These are phyloP conservation scores for Brevipalpus yothersi DNA, from an alignment of 1,140 invertebrate species.

Conservation along the genomic window DNA sequence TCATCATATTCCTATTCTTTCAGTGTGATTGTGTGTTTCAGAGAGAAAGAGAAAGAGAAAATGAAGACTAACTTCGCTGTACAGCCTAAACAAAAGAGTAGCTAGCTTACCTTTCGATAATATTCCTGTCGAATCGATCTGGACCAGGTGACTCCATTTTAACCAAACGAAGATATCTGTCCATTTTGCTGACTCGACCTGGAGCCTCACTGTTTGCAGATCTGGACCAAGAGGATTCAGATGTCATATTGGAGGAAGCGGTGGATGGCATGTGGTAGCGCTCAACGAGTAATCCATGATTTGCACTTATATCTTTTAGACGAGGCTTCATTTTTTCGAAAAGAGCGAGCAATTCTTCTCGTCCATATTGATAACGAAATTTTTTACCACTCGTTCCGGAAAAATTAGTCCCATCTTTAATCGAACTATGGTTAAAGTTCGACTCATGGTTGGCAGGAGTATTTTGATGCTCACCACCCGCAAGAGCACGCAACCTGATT, in stretches of 20 bases:
- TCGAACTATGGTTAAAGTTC: background rate
- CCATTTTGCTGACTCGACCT: constrained; percentile 16
- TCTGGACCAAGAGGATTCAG: constrained; percentile 26
- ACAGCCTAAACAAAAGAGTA: background rate
- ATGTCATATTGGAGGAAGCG: constrained; percentile 51
- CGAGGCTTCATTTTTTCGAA: constrained; percentile 38
- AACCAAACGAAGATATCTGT: constrained; percentile 3
- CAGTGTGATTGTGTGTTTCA: no score
- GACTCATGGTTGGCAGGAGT: background rate
- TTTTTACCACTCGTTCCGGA: constrained; percentile 23
- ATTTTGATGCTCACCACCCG: constrained; percentile 18
- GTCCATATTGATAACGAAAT: constrained; percentile 49
- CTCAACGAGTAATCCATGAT: constrained; percentile 36
- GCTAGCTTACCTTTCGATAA: background rate
- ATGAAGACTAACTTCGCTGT: no score
- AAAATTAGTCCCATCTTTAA: background rate
- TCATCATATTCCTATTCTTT: no score
- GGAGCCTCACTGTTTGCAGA: constrained; percentile 22
- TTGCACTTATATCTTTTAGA: constrained; percentile 33
- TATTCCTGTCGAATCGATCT: background rate
- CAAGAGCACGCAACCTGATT: constrained; percentile 23
- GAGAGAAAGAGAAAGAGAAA: no score
- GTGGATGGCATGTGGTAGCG: constrained; percentile 40
- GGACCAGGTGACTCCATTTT: constrained; percentile 11
- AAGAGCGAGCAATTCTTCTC: constrained; percentile 65